Conservation (phyloP, 2,888 invertebrate species). For the Acronicta aceris region DNA sequence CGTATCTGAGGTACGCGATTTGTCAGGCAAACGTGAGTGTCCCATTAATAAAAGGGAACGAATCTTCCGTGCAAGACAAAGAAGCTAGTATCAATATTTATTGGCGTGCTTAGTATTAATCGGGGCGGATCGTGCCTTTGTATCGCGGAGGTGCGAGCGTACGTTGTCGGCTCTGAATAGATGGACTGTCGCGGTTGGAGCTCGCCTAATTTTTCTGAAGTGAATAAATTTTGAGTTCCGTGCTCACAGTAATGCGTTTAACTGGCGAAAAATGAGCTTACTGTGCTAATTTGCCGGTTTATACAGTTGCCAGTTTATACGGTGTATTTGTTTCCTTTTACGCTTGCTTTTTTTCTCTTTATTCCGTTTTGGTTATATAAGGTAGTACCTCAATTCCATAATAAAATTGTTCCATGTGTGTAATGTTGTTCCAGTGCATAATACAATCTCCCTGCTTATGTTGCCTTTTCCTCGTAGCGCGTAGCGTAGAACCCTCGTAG, state of each 20-base stretch:
- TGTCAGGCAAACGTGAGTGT: constrained; percentile 83
- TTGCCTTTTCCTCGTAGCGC: constrained; percentile 65
- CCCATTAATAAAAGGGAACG: constrained; percentile 85
- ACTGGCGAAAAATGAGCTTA: constrained; percentile 26
- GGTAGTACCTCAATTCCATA: constrained; percentile 25
- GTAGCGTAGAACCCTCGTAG: constrained; percentile 70
- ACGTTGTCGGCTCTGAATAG: constrained; percentile 70
- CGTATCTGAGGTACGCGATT: constrained; percentile 71
- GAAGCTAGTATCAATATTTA: constrained; percentile 87
- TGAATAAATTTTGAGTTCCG: constrained; percentile 70
- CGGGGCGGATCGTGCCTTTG: constrained; percentile 78
- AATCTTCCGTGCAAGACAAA: constrained; percentile 86
- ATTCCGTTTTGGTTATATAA: constrained; percentile 15
- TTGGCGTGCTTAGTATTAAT: constrained; percentile 88
- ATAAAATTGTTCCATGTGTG: constrained; percentile 33
- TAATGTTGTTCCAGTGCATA: too few species aligned
- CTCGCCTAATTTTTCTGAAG: constrained; percentile 80
- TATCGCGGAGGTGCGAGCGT: constrained; percentile 73
- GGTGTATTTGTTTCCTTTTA: constrained; percentile 17
- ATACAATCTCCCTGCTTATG: constrained; percentile 35
- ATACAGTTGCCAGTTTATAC: too few species aligned
- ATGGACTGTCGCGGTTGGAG: constrained; percentile 83
- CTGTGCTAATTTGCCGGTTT: constrained; percentile 22
- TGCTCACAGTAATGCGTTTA: constrained; percentile 23
- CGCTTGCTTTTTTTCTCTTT: constrained; percentile 15